phyloP scores from a whole-genome alignment of 1,140 invertebrate genomes.

The Drosophila ironensis region DNA sequence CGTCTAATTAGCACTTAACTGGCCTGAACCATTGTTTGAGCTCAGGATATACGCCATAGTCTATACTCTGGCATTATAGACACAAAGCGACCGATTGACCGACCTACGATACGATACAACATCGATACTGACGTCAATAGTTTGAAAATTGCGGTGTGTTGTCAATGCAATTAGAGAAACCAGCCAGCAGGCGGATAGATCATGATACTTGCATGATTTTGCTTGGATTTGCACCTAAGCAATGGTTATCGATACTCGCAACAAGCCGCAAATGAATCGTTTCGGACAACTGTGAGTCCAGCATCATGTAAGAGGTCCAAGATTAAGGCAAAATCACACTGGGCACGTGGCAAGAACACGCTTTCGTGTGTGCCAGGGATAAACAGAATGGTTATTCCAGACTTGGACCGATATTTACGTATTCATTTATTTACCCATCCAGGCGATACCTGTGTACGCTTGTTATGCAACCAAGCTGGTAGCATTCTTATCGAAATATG shows the following conservation, averaged over 20 bases:
- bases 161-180: constrained; percentile 56
- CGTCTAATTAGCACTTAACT: constrained; percentile 64
- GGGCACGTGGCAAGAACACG: constrained; percentile 35
- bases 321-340: background rate
- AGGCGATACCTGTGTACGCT: background rate
- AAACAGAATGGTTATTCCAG: background rate
- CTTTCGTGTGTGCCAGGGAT: constrained; percentile 14
- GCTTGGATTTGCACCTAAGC: constrained; percentile 24
- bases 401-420: constrained; percentile 7
- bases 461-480: constrained; percentile 10
- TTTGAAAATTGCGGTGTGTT: constrained; percentile 44
- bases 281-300: constrained; percentile 27
- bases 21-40: constrained; percentile 20
- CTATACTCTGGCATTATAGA: no score
- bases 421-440: constrained; percentile 13
- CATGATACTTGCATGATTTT: constrained; percentile 23
- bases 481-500: constrained; percentile 30
- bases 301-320: constrained; percentile 26
- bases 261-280: constrained; percentile 17
- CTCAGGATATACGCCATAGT: constrained; percentile 12
- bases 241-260: constrained; percentile 43
- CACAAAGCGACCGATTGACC: constrained; percentile 14
- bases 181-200: constrained; percentile 6
- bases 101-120: constrained; percentile 5
- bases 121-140: constrained; percentile 56